Evolutionary conservation across 2,888 invertebrate genomes (phyloP), one percentile per base, ranked within the genome.

Genomic region (Agrenia bidenticulata): DNA sequence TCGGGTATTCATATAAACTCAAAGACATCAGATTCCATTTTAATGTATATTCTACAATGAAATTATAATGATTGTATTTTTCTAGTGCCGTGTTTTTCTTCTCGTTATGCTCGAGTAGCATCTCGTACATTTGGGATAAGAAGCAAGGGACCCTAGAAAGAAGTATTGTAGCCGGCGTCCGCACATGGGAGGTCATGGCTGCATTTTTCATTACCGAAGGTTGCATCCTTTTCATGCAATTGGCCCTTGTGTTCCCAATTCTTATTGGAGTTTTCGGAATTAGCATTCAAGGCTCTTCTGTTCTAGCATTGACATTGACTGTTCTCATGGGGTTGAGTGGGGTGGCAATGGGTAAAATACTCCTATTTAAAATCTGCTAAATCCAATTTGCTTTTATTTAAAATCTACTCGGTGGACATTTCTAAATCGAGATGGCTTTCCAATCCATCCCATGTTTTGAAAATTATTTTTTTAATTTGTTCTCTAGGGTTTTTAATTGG

Each of bases 401-500:
- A n/a, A n/a, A n/a, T n/a, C n/a, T 32, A 32, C 11, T 32, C 32
- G 4, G 32, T 32, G 32, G 32, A 32, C 32, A n/a, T n/a, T n/a
- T n/a, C n/a, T n/a, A n/a, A n/a, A n/a, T n/a, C n/a, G n/a, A n/a
- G n/a, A n/a, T n/a, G n/a, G n/a, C n/a, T n/a, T n/a, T n/a, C n/a
- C n/a, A n/a, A n/a, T n/a, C n/a, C n/a, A n/a, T n/a, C n/a, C n/a
- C n/a, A n/a, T n/a, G n/a, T n/a, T n/a, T n/a, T n/a, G n/a, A n/a
- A n/a, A n/a, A n/a, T n/a, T n/a, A n/a, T n/a, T n/a, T n/a, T n/a
- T 32, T 32, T 32, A 32, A 32, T 32, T 54, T 67, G 19, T 55
- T 57, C 77, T 77, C 7, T 74, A 86, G 86, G 93, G 63, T 92
- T 95, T 81, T 89, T 94, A 53, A 93, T 94, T 77, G 94, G 94